phyloP scores from a whole-genome alignment of 2,113 vertebrate species.

The Hippocampus zosterae region DNA sequence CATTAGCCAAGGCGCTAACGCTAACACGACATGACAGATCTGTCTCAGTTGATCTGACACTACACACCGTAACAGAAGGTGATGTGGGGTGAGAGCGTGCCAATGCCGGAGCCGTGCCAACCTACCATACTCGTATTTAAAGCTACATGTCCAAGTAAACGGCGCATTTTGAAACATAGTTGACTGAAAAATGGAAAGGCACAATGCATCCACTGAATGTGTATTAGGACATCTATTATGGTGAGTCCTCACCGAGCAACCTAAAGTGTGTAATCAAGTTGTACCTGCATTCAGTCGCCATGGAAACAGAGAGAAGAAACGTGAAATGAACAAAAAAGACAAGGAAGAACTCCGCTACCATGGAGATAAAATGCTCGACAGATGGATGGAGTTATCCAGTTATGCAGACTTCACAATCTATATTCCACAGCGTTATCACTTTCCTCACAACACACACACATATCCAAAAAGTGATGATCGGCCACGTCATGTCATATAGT shows the following conservation, averaged over 20 bases:
- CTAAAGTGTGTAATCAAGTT: conserved; percentile 29
- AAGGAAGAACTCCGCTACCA: conserved; percentile 8
- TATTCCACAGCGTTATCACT: conserved; percentile 6
- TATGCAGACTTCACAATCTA: not conserved
- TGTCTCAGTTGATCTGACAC: not conserved
- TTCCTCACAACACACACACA: not conserved
- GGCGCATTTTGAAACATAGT: not conserved
- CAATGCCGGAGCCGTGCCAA: not conserved
- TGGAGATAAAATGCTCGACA: conserved; percentile 13
- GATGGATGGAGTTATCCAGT: conserved; percentile 17
- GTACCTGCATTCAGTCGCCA: conserved; percentile 49
- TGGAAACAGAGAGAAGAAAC: conserved; percentile 46
- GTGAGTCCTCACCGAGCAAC: conserved; percentile 22
- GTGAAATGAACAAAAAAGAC: conserved; percentile 20
- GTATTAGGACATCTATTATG: conserved; percentile 10
- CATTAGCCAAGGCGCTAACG: not conserved
- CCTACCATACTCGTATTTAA: not conserved
- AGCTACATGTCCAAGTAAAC: not conserved
- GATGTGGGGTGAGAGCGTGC: not conserved
- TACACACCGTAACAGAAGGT: not conserved
- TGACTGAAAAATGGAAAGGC: not conserved
- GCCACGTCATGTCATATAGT: conserved; percentile 8
- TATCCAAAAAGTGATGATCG: conserved; percentile 11
- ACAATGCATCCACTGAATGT: not conserved
- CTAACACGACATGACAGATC: not conserved